phyloP scores from a whole-genome alignment of 2,113 vertebrate species.

The Pungitius pungitius region DNA sequence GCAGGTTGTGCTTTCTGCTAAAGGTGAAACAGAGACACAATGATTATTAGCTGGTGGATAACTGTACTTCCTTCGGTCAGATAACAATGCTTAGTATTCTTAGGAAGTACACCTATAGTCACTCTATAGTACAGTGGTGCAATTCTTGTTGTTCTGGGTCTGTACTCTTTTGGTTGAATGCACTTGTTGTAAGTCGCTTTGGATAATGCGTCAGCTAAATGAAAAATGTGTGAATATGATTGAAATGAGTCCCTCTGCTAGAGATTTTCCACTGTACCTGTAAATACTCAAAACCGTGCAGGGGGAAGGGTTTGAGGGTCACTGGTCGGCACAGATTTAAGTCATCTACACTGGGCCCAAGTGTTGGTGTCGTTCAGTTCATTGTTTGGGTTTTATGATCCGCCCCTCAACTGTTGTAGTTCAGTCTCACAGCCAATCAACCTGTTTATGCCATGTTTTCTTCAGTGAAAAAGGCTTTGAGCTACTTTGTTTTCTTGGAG shows the following conservation, averaged over 20 bases:
- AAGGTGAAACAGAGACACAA: constrained; percentile 71
- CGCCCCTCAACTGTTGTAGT: neutral
- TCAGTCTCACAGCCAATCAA: neutral
- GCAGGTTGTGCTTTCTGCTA: constrained; percentile 85
- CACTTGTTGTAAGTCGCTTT: no score
- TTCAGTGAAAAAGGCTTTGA: neutral
- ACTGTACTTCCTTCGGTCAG: neutral
- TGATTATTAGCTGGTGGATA: neutral
- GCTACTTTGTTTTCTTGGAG: neutral
- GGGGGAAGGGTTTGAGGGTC: constrained; percentile 5
- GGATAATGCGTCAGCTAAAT: no score
- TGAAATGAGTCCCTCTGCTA: neutral
- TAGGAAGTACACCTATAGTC: neutral
- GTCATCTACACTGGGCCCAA: neutral
- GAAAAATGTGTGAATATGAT: neutral
- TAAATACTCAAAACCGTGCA: constrained; percentile 1
- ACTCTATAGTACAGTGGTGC: constrained; percentile 3
- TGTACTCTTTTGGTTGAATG: no score
- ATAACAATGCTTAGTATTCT: neutral
- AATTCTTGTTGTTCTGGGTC: no score
- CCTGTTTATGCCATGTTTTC: neutral
- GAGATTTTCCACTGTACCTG: neutral
- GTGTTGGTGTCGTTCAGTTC: neutral
- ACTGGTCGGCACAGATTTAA: neutral
- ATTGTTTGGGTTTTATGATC: constrained; percentile 6